Evolutionary conservation across 2,888 invertebrate species (phyloP).

Genomic region (Agonopterix arenella): DNA sequence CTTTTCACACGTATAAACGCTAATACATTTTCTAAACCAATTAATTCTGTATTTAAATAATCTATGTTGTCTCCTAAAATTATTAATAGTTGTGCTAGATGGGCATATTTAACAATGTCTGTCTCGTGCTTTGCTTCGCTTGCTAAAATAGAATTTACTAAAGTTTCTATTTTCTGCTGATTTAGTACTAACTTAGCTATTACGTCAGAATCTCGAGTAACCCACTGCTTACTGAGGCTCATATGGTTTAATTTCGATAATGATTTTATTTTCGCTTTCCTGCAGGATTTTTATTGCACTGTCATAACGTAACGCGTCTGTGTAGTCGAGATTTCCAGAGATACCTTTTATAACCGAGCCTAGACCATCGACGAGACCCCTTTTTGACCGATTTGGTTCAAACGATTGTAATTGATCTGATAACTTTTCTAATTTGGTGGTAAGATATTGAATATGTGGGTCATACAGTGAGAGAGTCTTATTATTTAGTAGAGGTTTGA

Average conservation of each 20-base stretch:
- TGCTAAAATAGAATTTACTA: too few species aligned
- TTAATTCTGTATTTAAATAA: neutral
- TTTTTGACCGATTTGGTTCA: slow-evolving; percentile 5
- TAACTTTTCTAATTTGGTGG: neutral
- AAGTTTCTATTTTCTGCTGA: too few species aligned
- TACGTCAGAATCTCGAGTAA: too few species aligned
- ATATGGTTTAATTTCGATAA: too few species aligned
- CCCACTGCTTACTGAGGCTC: too few species aligned
- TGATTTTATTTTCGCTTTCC: too few species aligned
- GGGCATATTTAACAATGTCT: neutral
- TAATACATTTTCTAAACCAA: too few species aligned
- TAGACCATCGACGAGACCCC: slow-evolving; percentile 9
- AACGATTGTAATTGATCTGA: slow-evolving; percentile 6
- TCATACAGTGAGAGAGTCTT: slow-evolving; percentile 4
- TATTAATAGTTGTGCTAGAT: neutral
- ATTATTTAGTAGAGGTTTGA: too few species aligned
- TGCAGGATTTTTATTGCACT: slow-evolving; percentile 8
- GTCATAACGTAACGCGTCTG: slow-evolving; percentile 6
- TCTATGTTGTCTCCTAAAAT: neutral
- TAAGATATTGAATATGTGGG: slow-evolving; percentile 5
- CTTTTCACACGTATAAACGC: too few species aligned
- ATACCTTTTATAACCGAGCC: slow-evolving; percentile 10
- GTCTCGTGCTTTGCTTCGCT: neutral
- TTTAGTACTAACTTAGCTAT: too few species aligned
- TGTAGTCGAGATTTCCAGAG: slow-evolving; percentile 8